Percentiles rank a stretch among this genome's conserved stretches.
Conservation (phyloP, 2,797 vertebrate species). For the Phoeniculus purpureus region DNA sequence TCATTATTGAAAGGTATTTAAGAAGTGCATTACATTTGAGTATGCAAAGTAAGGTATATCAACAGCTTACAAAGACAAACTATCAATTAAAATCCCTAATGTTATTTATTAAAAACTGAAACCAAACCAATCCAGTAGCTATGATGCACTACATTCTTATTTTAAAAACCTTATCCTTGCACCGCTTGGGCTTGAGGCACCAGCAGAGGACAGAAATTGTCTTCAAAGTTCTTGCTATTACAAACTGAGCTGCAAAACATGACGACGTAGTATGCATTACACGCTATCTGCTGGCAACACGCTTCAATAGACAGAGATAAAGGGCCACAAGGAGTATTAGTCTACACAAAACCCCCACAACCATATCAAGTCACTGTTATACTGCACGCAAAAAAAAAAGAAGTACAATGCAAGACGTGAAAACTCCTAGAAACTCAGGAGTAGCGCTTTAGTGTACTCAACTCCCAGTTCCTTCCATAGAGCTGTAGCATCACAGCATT, state of each 20-base stretch:
- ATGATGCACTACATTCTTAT: not conserved
- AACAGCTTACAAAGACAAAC: not conserved
- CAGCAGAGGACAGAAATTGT: not conserved
- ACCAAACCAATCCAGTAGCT: not conserved
- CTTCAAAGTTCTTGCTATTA: not conserved
- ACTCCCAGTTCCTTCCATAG: not conserved
- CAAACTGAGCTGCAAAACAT: fast-evolving
- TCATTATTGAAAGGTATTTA: not conserved
- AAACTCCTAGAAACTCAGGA: not conserved
- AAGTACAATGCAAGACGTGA: not conserved
- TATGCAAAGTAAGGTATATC: not conserved
- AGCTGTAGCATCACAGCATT: fast-evolving
- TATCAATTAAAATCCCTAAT: not conserved
- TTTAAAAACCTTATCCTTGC: not conserved
- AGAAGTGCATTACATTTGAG: fast-evolving
- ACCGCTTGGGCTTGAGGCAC: fast-evolving
- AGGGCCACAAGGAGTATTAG: fast-evolving
- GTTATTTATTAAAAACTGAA: not conserved
- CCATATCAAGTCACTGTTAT: not conserved
- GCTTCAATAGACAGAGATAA: not conserved
- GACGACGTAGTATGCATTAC: not conserved
- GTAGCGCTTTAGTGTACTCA: fast-evolving
- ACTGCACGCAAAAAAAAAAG: not conserved
- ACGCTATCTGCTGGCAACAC: not conserved
- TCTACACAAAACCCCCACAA: not conserved